Percentiles rank a stretch among this genome's conserved stretches.
Evolutionary conservation across 2,888 invertebrate genomes (phyloP).

Genomic region (Polymixis flavicincta): DNA sequence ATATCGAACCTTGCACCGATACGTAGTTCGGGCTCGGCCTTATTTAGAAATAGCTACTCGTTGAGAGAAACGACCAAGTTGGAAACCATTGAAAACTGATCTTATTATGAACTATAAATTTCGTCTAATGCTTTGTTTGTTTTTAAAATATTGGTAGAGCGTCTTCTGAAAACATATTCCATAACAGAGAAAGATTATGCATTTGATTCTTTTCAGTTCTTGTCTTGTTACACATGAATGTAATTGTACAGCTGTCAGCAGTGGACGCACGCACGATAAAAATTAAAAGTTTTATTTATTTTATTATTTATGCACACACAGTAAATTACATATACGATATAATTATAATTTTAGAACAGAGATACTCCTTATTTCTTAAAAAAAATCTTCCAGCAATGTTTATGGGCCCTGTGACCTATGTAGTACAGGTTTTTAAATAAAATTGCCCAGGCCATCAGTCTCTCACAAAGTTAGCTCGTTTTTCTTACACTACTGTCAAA

Average conservation of each 20-base stretch:
- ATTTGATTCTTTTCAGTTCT: conserved; percentile 7
- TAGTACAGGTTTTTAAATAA: too few relatives aligned
- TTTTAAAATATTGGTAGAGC: neutral
- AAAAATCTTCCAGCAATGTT: too few relatives aligned
- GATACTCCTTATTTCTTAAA: too few relatives aligned
- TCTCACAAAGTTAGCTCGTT: too few relatives aligned
- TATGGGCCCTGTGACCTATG: too few relatives aligned
- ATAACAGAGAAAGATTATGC: neutral
- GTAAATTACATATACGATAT: too few relatives aligned
- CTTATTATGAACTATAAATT: conserved; percentile 32
- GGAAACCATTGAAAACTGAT: conserved; percentile 41
- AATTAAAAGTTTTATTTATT: neutral
- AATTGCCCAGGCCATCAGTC: too few relatives aligned
- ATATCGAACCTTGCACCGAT: conserved; percentile 75
- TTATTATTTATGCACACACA: too few relatives aligned
- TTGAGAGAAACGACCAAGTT: conserved; percentile 57
- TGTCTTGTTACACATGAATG: neutral
- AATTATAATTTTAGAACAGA: too few relatives aligned
- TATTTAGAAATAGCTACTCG: conserved; percentile 74
- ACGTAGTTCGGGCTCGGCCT: conserved; percentile 75
- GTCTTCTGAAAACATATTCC: neutral
- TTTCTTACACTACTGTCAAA: too few relatives aligned
- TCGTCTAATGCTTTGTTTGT: conserved; percentile 23
- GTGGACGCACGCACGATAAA: neutral
- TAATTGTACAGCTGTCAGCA: neutral